Base-by-base conservation (phyloP, 2,888 invertebrate species). In the Pteria penguin region DNA sequence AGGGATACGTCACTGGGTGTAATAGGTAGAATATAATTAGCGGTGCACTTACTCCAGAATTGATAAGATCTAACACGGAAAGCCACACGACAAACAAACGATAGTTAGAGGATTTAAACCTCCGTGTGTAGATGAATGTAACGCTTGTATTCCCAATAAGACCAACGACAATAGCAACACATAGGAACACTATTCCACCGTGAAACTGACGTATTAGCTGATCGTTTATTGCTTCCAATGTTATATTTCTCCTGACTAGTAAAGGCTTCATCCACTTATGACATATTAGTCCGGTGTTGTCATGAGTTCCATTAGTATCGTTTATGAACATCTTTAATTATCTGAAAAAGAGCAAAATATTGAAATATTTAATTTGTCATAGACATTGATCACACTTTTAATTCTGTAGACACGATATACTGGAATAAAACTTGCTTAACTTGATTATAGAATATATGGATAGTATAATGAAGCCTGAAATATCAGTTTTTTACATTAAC, bases 11-110 rank as follows among this genome's bases (percentile, higher is more conserved):
- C 54, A 79, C 87, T 11, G 79, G 83, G 58, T 76, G 84, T 24
- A 85, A 60, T 75, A 88, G 79, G 69, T 88, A 87, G 8, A 83
- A 78, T 8, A 88, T 85, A 52, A 88, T 87, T 27, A 83, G 83
- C 0, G 88, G 88, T 65, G 88, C 87, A 11, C 80, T 84, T 0
- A 88, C 61, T 1, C 76, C 29, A 66, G 87, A 88, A 66, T 81
- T 82, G 27, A 86, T 61, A 8, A 87, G 33, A 67, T 88, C 88
- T 18, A 86, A 79, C 2, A 83, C 75, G 0, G 86, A 86, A 22
- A 88, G 66, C 27, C 83, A 81, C 5, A 86, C 66, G 26, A 88
- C 84, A 61, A 87, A 86, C 32, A 82, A 76, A 27, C 84, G 84
- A 31, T 86, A 84, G 8, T 84, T 83, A 4, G 84, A 78, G 5